These are phyloP conservation scores for Drosophila ezoana DNA, from an alignment of 2,888 invertebrate species.

Conservation along the genomic window DNA sequence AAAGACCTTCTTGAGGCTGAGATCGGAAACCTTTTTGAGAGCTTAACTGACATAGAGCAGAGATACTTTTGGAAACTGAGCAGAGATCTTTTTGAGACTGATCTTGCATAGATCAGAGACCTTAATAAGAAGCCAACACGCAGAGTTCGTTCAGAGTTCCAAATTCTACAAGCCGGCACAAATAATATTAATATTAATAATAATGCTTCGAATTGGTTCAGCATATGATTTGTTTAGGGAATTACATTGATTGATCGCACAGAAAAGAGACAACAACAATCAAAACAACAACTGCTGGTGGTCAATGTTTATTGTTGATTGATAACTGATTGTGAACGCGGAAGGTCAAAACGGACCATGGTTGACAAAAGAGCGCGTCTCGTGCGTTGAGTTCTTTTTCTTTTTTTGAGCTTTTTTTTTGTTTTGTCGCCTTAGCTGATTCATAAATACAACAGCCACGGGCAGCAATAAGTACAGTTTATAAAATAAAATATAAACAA, in stretches of 20 bases:
- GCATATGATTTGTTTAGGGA: constrained; percentile 14
- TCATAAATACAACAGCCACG: constrained; percentile 36
- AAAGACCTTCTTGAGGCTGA: too few species aligned
- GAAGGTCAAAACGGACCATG: constrained; percentile 61
- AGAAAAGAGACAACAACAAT: constrained; percentile 21
- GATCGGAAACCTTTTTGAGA: neutral
- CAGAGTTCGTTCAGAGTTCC: neutral
- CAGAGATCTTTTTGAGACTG: neutral
- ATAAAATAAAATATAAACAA: constrained; percentile 52
- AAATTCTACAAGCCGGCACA: constrained; percentile 27
- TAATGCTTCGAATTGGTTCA: constrained; percentile 55
- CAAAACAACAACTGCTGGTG: constrained; percentile 30
- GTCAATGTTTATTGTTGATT: constrained; percentile 60
- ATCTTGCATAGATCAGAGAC: constrained; percentile 4
- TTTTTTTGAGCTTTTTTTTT: neutral
- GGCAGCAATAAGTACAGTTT: constrained; percentile 72
- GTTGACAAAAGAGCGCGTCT: constrained; percentile 49
- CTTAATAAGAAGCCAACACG: neutral
- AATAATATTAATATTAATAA: constrained; percentile 21
- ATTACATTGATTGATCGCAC: constrained; percentile 61
- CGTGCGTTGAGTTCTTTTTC: constrained; percentile 31
- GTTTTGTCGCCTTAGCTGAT: constrained; percentile 23
- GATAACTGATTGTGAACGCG: constrained; percentile 61
- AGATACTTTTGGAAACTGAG: neutral
- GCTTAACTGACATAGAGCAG: neutral